Percentiles rank a stretch among this genome's conserved stretches.
phyloP scores from a whole-genome alignment of 2,113 vertebrate species.

The Probosciger aterrimus region DNA sequence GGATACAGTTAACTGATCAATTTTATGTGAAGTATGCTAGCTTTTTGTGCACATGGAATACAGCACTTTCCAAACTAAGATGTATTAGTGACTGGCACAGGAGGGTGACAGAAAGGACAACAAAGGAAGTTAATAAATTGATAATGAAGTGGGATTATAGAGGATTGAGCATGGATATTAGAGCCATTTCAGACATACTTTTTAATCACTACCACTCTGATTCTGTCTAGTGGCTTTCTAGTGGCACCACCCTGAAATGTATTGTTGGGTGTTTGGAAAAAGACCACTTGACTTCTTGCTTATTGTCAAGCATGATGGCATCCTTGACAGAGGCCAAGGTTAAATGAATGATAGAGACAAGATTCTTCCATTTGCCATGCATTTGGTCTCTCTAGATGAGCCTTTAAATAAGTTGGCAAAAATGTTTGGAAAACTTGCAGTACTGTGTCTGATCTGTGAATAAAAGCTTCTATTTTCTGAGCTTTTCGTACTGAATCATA shows the following conservation, averaged over 20 bases:
- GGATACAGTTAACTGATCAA: not conserved
- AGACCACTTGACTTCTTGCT: not conserved
- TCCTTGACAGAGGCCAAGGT: not conserved
- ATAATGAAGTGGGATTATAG: conserved; percentile 48
- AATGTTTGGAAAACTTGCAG: not conserved
- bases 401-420: not conserved
- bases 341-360: not conserved
- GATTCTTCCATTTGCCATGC: not conserved
- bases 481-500: not conserved
- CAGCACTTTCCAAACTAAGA: not conserved
- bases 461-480: not conserved
- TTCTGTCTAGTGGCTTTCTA: not conserved
- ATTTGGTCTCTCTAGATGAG: not conserved
- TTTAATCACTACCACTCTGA: conserved; percentile 13
- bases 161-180: conserved; percentile 44
- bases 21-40: not conserved
- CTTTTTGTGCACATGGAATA: not conserved
- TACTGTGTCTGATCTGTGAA: not conserved
- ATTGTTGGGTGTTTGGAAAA: not conserved
- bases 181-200: conserved; percentile 24
- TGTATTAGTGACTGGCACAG: not conserved
- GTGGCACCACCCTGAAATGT: not conserved
- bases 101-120: conserved; percentile 20
- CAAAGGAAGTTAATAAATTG: conserved; percentile 54
- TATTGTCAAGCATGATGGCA: not conserved